Evolutionary conservation across 2,888 invertebrate genomes (phyloP).

Genomic region (Pollenia angustigena): DNA sequence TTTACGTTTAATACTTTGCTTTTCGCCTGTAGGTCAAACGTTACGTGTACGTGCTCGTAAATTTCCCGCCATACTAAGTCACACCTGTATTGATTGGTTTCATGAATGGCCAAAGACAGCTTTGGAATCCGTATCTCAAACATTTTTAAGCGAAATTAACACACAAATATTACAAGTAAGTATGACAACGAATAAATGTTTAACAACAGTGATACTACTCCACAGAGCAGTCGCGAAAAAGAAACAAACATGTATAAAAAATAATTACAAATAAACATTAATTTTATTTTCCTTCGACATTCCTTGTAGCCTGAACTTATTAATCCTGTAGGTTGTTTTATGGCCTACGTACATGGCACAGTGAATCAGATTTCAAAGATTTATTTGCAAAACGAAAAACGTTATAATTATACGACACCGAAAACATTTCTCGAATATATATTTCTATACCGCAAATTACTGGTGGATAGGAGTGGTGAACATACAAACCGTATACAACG

Average conservation of each 20-base stretch:
- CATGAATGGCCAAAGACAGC: constrained; percentile 98
- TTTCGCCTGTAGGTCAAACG: constrained; percentile 97
- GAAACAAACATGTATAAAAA: background rate
- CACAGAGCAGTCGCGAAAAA: background rate
- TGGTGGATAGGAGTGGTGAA: constrained; percentile 88
- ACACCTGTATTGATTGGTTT: constrained; percentile 98
- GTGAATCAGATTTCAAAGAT: constrained; percentile 94
- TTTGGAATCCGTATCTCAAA: constrained; percentile 93
- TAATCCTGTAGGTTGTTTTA: constrained; percentile 92
- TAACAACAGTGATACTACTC: background rate
- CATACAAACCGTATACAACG: constrained; percentile 91
- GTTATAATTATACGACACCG: constrained; percentile 98
- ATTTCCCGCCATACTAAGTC: constrained; percentile 97
- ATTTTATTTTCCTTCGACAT: constrained; percentile 39
- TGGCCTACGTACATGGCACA: constrained; percentile 95
- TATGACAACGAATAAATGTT: constrained; percentile 17
- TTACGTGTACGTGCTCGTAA: constrained; percentile 94
- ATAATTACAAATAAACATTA: constrained; percentile 61
- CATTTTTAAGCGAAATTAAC: constrained; percentile 92
- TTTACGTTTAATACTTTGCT: constrained; percentile 94
- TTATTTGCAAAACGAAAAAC: constrained; percentile 93
- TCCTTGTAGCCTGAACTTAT: constrained; percentile 86
- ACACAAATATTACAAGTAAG: constrained; percentile 89
- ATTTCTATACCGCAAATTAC: constrained; percentile 90
- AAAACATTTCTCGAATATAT: constrained; percentile 99